Evolutionary conservation across 2,888 invertebrate species (phyloP).

Genomic region (Aleiodes alternator): DNA sequence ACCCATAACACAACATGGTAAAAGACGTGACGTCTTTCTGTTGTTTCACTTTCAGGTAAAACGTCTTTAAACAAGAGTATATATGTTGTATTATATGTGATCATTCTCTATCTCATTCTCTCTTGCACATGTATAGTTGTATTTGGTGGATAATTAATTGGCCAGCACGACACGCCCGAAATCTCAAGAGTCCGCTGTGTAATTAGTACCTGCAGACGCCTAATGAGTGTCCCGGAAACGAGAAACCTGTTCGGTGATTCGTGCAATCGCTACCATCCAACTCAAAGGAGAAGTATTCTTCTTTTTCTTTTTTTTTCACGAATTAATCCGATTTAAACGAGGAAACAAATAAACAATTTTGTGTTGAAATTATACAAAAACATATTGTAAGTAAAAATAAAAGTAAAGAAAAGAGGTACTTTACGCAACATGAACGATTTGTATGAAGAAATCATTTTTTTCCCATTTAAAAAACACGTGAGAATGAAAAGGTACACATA

Average conservation of each 20-base stretch:
- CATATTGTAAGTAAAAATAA: no score
- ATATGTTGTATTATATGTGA: conserved; percentile 7
- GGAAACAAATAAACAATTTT: not conserved
- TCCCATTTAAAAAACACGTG: no score
- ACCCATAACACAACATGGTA: conserved; percentile 21
- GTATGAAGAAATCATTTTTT: no score
- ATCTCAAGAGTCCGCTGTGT: conserved; percentile 56
- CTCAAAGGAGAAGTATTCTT: conserved; percentile 42
- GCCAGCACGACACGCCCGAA: conserved; percentile 34
- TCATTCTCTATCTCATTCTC: not conserved
- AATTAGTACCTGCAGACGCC: conserved; percentile 73
- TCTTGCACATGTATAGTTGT: not conserved
- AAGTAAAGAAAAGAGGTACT: no score
- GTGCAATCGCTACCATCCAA: conserved; percentile 38
- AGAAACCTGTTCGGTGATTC: conserved; percentile 40
- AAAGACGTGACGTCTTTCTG: conserved; percentile 16
- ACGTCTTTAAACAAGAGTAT: conserved; percentile 10
- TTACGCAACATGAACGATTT: no score
- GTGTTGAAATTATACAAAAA: not conserved
- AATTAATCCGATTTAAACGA: conserved; percentile 39
- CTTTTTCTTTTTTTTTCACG: conserved; percentile 39
- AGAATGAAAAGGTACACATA: not conserved
- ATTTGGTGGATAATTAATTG: conserved; percentile 39
- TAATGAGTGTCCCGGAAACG: conserved; percentile 61
- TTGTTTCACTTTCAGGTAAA: conserved; percentile 31